Evolutionary conservation across 2,797 vertebrate species (phyloP).

Genomic region (Otolemur crassicaudatus): DNA sequence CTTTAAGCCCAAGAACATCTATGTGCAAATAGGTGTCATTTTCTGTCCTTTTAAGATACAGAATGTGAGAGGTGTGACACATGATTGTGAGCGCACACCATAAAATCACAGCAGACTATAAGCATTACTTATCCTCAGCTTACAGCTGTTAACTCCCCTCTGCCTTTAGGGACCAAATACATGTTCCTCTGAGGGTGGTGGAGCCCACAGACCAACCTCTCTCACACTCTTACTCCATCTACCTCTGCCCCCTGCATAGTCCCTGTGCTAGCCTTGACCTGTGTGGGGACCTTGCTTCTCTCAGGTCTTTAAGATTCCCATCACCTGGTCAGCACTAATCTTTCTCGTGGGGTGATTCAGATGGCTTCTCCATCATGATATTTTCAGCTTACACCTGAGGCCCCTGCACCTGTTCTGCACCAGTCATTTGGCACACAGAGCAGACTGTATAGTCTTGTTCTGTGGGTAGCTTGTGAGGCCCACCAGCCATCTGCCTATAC

Average conservation of each 20-base stretch:
- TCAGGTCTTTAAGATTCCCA: not conserved
- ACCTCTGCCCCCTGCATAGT: not conserved
- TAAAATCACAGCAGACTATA: not conserved
- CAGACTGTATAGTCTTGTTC: not conserved
- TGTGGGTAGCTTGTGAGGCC: not conserved
- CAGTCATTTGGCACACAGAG: not conserved
- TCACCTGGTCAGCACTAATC: not conserved
- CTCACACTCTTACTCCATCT: not conserved
- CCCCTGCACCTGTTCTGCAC: not conserved
- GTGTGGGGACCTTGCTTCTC: not conserved
- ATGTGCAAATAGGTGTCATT: not conserved
- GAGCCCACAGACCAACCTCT: not conserved
- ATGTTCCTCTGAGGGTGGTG: not conserved
- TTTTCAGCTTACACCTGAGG: not conserved
- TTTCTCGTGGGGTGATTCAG: not conserved
- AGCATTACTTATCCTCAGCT: not conserved
- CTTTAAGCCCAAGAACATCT: conserved; percentile 17
- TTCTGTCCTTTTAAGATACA: not conserved
- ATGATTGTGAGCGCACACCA: not conserved
- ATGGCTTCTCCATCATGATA: not conserved
- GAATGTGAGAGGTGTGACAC: not conserved
- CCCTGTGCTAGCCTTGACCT: not conserved
- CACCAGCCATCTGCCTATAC: not conserved
- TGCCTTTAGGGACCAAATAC: not conserved
- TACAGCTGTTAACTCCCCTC: not conserved